Evolutionary conservation across 2,797 vertebrate species (phyloP).

Genomic region (Geotrypetes seraphini): DNA sequence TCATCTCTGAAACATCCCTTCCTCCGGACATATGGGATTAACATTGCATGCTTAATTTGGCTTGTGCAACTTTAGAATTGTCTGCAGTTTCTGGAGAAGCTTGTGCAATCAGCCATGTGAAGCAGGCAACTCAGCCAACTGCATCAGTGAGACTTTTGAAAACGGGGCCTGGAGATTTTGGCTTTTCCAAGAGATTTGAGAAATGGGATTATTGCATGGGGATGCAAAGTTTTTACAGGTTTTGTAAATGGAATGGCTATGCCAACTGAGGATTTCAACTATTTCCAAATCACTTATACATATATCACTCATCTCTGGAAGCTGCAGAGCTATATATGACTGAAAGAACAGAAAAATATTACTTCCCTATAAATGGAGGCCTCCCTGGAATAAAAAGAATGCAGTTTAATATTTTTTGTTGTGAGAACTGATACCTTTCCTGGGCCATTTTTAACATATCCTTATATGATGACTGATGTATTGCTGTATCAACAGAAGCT

Average conservation of each 20-base stretch:
- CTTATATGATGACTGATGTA: slow-evolving; percentile 4
- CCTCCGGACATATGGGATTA: no score
- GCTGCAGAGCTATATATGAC: slow-evolving; percentile 3
- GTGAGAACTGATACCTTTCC: slow-evolving; percentile 3
- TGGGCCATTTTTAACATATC: slow-evolving; percentile 2
- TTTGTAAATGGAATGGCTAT: neutral
- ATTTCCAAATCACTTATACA: neutral
- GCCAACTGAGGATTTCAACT: neutral
- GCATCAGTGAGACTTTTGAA: no score
- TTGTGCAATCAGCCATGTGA: no score
- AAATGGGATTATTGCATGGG: neutral
- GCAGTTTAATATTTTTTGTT: slow-evolving; percentile 9
- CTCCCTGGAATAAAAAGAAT: slow-evolving; percentile 6
- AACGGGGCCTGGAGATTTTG: no score
- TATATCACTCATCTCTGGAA: neutral
- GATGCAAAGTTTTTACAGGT: neutral
- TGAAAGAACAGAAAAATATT: slow-evolving; percentile 1
- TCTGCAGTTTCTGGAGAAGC: no score
- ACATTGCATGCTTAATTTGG: no score
- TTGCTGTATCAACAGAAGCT: slow-evolving; percentile 2
- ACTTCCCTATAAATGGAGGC: neutral
- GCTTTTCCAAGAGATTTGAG: neutral
- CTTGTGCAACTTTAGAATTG: no score
- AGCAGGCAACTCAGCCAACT: no score
- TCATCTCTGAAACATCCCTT: no score